Evolutionary conservation across 2,888 invertebrate genomes (phyloP), one percentile per base, ranked within the genome.

Genomic region (Rhagonycha fulva): DNA sequence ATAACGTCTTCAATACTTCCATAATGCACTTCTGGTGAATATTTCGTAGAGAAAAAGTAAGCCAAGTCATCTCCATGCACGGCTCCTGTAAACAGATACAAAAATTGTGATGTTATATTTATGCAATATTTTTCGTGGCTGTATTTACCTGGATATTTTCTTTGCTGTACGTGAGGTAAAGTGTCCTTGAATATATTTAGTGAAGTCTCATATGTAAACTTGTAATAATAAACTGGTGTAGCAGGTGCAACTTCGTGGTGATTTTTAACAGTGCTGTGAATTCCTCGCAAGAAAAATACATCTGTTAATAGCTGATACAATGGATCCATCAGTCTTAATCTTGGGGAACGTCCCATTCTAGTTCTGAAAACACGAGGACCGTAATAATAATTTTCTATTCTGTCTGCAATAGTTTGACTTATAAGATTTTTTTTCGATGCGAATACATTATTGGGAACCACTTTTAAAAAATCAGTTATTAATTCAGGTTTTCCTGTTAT

Each of bases 181-280:
- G 79, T 32, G 24, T 72, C 47, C 26, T 82, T 82, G 14, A 77
- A 75, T 68, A 78, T 61, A 70, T 81, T 82, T 14, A 81, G 62
- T 12, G 63, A 61, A 4, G 78, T 77, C 24, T 81, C 80, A 14
- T 75, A 74, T 9, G 76, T 75, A 69, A 81, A 77, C 74, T 72
- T 80, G 61, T 82, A 82, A 12, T 80, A 76, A 69, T 78, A 81
- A 74, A 81, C 71, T 2, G 79, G 80, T 10, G 47, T 70, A 62
- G 73, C 60, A 2, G 78, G 76, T 3, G 73, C 68, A 26, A 79
- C 60, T 75, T 76, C 47, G 24, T 60, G 23, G 30, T 80, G 79
- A 14, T 76, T 62, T 72, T 76, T 76, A 26, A 81, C 70, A 14
- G 79, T 72, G n/a, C 70, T 70, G 19, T 74, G 74, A 61, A 81